phyloP scores from a whole-genome alignment of 2,888 invertebrate species.

The Mythimna loreyi region DNA sequence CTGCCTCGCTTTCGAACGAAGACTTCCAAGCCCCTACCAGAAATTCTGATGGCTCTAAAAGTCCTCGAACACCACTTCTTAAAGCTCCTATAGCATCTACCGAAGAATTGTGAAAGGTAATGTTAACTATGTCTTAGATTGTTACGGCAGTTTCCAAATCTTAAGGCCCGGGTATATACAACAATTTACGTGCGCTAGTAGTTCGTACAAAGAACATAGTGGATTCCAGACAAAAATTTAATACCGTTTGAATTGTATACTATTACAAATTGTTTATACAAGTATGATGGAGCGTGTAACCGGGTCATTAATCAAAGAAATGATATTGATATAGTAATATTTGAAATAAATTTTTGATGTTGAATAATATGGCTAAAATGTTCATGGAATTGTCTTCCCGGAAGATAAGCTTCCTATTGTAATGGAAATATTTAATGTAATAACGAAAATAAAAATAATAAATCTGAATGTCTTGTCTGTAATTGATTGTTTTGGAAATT shows the following conservation, averaged over 20 bases:
- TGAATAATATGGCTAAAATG: slow-evolving; percentile 51
- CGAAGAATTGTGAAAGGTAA: slow-evolving; percentile 87
- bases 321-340: slow-evolving; percentile 39
- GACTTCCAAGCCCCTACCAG: slow-evolving; percentile 88
- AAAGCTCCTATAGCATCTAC: slow-evolving; percentile 90
- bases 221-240: not conserved
- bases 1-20: slow-evolving; percentile 92
- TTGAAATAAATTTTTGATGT: slow-evolving; percentile 53
- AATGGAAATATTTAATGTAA: slow-evolving; percentile 57
- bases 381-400: slow-evolving; percentile 67
- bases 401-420: slow-evolving; percentile 58
- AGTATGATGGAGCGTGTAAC: slow-evolving; percentile 1
- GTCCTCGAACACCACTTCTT: slow-evolving; percentile 86
- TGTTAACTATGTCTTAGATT: slow-evolving; percentile 58
- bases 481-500: slow-evolving; percentile 48
- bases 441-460: slow-evolving; percentile 47
- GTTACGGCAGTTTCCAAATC: slow-evolving; percentile 26
- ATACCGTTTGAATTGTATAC: not conserved
- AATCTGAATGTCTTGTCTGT: slow-evolving; percentile 51
- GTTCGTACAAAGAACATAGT: not conserved
- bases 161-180: not conserved
- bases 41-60: slow-evolving; percentile 83
- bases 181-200: not conserved
- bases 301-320: slow-evolving; percentile 9
- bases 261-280: not conserved